Base-by-base conservation (phyloP, 2,888 invertebrate genomes). In the Heliconius sara region DNA sequence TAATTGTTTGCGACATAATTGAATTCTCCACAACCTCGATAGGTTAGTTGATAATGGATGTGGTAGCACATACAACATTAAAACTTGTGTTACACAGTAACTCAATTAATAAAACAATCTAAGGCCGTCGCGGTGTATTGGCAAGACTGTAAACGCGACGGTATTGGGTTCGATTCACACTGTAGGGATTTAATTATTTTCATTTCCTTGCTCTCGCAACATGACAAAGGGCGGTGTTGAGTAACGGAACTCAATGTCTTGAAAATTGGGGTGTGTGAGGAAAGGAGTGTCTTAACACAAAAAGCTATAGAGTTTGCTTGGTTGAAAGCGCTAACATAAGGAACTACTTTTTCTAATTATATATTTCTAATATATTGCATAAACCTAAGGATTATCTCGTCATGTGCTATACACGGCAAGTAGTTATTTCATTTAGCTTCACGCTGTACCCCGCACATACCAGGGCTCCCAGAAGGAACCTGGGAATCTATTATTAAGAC, bases 21-120 rank as follows among this genome's bases (percentile, higher is more conserved):
- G 22, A 73, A 73, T 73, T n/a, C 19, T 34, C 73, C 19, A 57
- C 47, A 52, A 16, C 72, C 47, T 30, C 27, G 73, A 57, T 30
- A 30, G 70, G 16, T 70, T 16, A 27, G 6, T 30, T 16, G 65
- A 27, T 16, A 65, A 65, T 65, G 27, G 27, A 65, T 27, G 65
- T 27, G 65, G 65, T 19, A 30, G 27, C 16, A 65, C 27, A 65
- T 16, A 16, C 65, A 27, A 65, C 27, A 27, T 65, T 27, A 25
- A 27, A 65, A 65, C 27, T 65, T 65, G 65, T 27, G 16, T 27
- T 65, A 25, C 13, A 65, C 27, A 16, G 65, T 27, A 65, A 65
- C 65, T 27, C 27, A 19, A 65, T 27, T 63, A 25, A 25, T 13
- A 65, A 27, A 27, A 0, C 27, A 16, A 65, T 27, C 4, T 65